phyloP scores from a whole-genome alignment of 2,888 invertebrate genomes.

The Odontomyia ornata region DNA sequence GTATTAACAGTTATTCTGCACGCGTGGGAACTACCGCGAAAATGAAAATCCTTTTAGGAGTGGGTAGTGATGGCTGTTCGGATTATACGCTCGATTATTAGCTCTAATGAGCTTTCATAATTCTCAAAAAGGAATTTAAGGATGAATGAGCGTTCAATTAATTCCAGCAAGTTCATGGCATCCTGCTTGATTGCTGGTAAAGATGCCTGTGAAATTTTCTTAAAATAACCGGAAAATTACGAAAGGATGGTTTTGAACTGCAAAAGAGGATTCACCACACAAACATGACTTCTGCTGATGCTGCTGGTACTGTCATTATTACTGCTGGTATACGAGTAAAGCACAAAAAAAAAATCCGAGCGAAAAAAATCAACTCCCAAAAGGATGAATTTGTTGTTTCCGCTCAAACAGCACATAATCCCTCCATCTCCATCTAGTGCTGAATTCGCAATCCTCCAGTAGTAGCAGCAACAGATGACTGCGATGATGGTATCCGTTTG shows the following conservation, averaged over 20 bases:
- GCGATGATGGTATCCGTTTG: conserved; percentile 11
- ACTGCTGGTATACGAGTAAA: background rate
- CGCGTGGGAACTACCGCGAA: background rate
- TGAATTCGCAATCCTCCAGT: background rate
- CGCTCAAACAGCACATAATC: background rate
- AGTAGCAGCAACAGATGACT: conserved; percentile 18
- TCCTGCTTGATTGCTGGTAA: background rate
- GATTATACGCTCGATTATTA: conserved; percentile 9
- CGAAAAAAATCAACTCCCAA: no score
- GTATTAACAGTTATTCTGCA: background rate
- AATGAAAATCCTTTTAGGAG: no score
- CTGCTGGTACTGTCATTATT: no score
- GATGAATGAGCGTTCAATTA: background rate
- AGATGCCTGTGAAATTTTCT: background rate
- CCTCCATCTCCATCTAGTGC: background rate
- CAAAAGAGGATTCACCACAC: background rate
- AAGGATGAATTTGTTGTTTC: conserved; percentile 5
- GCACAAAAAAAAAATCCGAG: background rate
- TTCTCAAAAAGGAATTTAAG: background rate
- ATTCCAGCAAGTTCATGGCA: background rate
- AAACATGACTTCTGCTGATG: no score
- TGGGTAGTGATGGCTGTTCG: background rate
- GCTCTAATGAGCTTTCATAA: conserved; percentile 20
- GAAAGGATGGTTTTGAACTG: background rate
- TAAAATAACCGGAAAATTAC: background rate